phyloP scores from a whole-genome alignment of 2,797 vertebrate species.

The Pristis pectinata region DNA sequence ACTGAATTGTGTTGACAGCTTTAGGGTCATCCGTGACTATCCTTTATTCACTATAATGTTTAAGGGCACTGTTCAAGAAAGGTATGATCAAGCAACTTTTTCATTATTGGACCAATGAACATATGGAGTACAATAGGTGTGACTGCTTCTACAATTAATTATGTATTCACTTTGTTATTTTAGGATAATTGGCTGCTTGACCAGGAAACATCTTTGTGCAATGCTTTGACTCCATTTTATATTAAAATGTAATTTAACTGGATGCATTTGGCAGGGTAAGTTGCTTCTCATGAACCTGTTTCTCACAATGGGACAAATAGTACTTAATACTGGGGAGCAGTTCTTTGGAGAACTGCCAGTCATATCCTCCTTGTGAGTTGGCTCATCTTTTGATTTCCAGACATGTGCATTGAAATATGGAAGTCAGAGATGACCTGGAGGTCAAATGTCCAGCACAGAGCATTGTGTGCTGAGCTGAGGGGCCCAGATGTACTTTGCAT shows the following conservation, averaged over 20 bases:
- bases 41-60: background rate
- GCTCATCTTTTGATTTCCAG: too few species aligned
- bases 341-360: too few species aligned
- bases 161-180: background rate
- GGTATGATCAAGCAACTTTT: background rate
- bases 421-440: too few species aligned
- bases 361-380: too few species aligned
- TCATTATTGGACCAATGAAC: background rate
- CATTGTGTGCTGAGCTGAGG: too few species aligned
- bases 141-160: background rate
- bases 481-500: too few species aligned
- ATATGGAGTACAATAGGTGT: background rate
- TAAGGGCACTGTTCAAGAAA: background rate
- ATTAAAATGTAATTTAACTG: background rate
- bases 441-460: too few species aligned
- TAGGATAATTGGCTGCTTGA: background rate
- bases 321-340: too few species aligned
- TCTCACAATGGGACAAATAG: background rate
- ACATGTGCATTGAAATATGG: too few species aligned
- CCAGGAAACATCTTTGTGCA: background rate
- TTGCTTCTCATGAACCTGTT: background rate
- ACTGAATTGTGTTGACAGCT: background rate
- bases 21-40: background rate
- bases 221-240: background rate
- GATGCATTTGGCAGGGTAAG: background rate